These are phyloP conservation scores for Anaspis maculata DNA, from an alignment of 2,888 invertebrate species.

Conservation along the genomic window DNA sequence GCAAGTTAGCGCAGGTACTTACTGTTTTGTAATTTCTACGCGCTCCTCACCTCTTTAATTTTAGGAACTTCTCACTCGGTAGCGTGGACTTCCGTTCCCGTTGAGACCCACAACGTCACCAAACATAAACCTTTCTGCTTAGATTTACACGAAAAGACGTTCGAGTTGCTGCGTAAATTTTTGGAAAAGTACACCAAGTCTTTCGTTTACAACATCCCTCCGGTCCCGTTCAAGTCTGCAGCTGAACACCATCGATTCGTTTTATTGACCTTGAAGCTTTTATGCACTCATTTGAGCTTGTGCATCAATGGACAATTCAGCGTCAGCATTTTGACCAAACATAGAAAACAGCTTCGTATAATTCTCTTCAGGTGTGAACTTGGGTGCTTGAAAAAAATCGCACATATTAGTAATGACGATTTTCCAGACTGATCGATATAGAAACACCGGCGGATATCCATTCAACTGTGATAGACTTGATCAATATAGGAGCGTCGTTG, in stretches of 20 bases:
- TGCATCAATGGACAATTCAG: constrained; percentile 46
- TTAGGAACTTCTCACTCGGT: constrained; percentile 54
- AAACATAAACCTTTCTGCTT: constrained; percentile 54
- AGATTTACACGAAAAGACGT: constrained; percentile 53
- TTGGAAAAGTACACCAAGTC: constrained; percentile 49
- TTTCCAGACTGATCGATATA: constrained; percentile 40
- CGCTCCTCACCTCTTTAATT: no score
- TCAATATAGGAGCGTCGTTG: constrained; percentile 51
- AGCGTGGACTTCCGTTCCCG: constrained; percentile 50
- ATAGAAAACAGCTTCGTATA: constrained; percentile 47
- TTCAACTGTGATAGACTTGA: constrained; percentile 47
- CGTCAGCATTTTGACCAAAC: constrained; percentile 43
- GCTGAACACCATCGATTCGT: constrained; percentile 51
- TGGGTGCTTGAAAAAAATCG: background rate
- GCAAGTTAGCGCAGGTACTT: constrained; percentile 55
- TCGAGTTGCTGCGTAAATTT: constrained; percentile 47
- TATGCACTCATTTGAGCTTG: constrained; percentile 51
- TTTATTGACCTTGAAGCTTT: constrained; percentile 46
- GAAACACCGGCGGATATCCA: constrained; percentile 46
- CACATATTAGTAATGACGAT: background rate
- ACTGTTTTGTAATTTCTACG: constrained; percentile 1
- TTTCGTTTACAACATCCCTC: constrained; percentile 41
- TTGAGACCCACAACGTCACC: constrained; percentile 45
- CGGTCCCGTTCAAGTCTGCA: constrained; percentile 41
- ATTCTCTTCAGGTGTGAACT: constrained; percentile 45